These are phyloP conservation scores for Troilus luridus DNA, from an alignment of 2,888 invertebrate genomes.

Conservation along the genomic window DNA sequence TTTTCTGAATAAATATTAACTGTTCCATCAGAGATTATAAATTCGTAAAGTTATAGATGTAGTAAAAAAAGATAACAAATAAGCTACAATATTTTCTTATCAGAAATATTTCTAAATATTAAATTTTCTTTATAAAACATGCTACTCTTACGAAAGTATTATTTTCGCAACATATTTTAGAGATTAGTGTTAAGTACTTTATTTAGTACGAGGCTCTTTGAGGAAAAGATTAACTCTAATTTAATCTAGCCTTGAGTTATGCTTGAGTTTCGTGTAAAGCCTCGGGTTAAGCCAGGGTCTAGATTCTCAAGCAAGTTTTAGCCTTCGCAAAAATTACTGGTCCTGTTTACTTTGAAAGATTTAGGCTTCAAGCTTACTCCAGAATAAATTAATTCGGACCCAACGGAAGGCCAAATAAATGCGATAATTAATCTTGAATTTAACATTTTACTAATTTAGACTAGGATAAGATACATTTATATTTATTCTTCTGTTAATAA, in stretches of 20 bases:
- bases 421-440: neutral
- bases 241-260: slow-evolving; percentile 23
- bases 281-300: neutral
- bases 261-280: slow-evolving; percentile 31
- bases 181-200: neutral
- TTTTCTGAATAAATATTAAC: no score
- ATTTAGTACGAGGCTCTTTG: neutral
- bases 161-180: neutral
- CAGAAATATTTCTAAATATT: neutral
- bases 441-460: neutral
- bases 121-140: neutral
- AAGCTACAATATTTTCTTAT: neutral
- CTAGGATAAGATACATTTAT: no score
- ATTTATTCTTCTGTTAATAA: no score
- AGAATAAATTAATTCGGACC: neutral
- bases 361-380: neutral
- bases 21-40: no score
- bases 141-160: neutral
- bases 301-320: neutral
- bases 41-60: no score
- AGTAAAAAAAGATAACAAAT: neutral
- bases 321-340: slow-evolving; percentile 18
- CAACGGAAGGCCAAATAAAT: neutral
- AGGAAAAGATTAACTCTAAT: slow-evolving; percentile 8
- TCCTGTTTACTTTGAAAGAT: slow-evolving; percentile 23